These are phyloP conservation scores for Hirtodrosophila confusa DNA, from an alignment of 2,888 invertebrate genomes.

Conservation along the genomic window DNA sequence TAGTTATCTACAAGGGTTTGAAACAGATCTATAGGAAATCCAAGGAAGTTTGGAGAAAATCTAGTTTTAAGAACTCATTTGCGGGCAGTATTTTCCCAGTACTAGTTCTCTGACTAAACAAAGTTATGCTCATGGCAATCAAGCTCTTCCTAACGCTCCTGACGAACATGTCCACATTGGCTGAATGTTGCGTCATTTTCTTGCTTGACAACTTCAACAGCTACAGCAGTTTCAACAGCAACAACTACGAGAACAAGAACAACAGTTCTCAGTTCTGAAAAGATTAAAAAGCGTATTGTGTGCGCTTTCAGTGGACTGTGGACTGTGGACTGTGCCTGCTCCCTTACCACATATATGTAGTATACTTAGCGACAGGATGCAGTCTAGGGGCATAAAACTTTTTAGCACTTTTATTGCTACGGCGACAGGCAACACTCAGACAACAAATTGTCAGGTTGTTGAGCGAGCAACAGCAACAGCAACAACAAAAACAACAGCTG, in stretches of 20 bases:
- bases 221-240: slow-evolving; percentile 3
- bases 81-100: no score
- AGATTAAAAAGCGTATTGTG: slow-evolving; percentile 67
- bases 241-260: slow-evolving; percentile 13
- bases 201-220: slow-evolving; percentile 59
- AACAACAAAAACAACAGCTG: slow-evolving; percentile 30
- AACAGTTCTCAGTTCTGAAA: slow-evolving; percentile 55
- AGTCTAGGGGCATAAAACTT: slow-evolving; percentile 74
- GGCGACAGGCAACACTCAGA: slow-evolving; percentile 62
- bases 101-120: neutral
- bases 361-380: slow-evolving; percentile 62
- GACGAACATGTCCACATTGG: slow-evolving; percentile 28
- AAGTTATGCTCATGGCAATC: slow-evolving; percentile 4
- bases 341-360: slow-evolving; percentile 4
- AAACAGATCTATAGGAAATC: no score
- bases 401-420: slow-evolving; percentile 75
- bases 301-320: slow-evolving; percentile 12
- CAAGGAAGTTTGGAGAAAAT: no score
- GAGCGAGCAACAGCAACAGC: slow-evolving; percentile 35
- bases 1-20: no score
- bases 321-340: neutral
- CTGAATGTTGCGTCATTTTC: slow-evolving; percentile 48
- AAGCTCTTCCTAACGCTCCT: neutral
- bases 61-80: no score
- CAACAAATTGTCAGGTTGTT: slow-evolving; percentile 75